Conservation (phyloP, 1,140 invertebrate species). For the Drosophila sp. region DNA sequence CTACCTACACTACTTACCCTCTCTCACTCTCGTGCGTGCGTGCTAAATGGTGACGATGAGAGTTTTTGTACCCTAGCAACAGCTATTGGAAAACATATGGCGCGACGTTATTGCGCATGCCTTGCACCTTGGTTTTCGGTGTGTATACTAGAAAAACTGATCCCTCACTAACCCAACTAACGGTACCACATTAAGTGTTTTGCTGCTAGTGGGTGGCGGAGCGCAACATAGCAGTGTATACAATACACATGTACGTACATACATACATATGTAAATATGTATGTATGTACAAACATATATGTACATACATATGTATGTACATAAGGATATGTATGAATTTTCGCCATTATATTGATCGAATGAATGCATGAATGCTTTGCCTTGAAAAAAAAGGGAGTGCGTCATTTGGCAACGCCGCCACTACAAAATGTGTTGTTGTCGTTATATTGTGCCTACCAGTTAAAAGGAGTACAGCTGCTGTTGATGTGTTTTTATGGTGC, state of each 20-base stretch:
- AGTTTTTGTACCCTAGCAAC: slow-evolving; percentile 33
- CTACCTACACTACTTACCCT: slow-evolving; percentile 8
- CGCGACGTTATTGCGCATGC: slow-evolving; percentile 64
- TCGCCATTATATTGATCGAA: slow-evolving; percentile 19
- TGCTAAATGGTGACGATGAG: slow-evolving; percentile 38
- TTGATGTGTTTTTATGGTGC: not conserved
- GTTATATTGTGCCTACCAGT: not conserved
- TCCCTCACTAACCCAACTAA: slow-evolving; percentile 68
- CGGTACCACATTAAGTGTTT: slow-evolving; percentile 42
- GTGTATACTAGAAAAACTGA: slow-evolving; percentile 74
- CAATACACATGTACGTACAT: not conserved
- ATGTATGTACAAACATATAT: not conserved
- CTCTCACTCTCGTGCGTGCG: slow-evolving; percentile 23
- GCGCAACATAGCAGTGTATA: slow-evolving; percentile 14
- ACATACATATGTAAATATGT: not conserved
- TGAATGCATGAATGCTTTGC: slow-evolving; percentile 9
- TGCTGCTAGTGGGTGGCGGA: slow-evolving; percentile 41
- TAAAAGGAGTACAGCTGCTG: slow-evolving; percentile 5
- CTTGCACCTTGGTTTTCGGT: slow-evolving; percentile 59
- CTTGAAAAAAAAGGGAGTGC: slow-evolving; percentile 16
- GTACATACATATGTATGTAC: slow-evolving; percentile 23
- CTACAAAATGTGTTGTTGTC: slow-evolving; percentile 2
- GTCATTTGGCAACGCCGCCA: slow-evolving; percentile 8
- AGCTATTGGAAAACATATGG: slow-evolving; percentile 41
- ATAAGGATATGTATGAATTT: slow-evolving; percentile 2